Evolutionary conservation across 2,797 vertebrate genomes (phyloP).

Genomic region (Tauraco hartlaubi): DNA sequence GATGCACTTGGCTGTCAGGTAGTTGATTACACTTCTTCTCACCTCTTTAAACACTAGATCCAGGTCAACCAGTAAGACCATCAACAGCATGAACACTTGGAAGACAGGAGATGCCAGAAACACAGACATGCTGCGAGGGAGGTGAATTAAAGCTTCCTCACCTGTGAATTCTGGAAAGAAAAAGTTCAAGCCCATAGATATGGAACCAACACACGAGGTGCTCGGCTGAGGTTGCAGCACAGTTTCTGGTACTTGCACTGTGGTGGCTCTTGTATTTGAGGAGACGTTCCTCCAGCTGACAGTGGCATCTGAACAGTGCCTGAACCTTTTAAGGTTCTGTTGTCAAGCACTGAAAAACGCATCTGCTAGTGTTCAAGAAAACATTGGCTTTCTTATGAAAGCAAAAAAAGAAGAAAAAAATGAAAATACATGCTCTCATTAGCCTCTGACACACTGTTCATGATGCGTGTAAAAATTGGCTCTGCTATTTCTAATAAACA

Average conservation of each 20-base stretch:
- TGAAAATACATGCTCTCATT: constrained; percentile 10
- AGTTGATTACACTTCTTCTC: background rate
- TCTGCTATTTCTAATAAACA: constrained; percentile 41
- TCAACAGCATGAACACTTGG: background rate
- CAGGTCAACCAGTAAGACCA: background rate
- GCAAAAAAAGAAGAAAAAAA: background rate
- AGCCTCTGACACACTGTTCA: constrained; percentile 21
- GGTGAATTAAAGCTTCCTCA: background rate
- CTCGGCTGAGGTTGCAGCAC: background rate
- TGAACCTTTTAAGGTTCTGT: background rate
- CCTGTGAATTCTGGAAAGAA: background rate
- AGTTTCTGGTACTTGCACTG: background rate
- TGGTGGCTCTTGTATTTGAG: background rate
- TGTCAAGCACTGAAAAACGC: background rate
- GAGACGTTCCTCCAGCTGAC: background rate
- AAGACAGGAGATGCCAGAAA: background rate
- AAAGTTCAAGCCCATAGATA: background rate
- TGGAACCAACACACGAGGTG: background rate
- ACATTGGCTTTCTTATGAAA: background rate
- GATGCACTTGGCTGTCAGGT: background rate
- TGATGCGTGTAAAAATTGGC: background rate
- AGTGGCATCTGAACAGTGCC: background rate
- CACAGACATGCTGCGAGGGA: background rate
- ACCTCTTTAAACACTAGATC: background rate
- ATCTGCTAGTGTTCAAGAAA: constrained; percentile 11